Percentiles rank a stretch among this genome's conserved stretches.
phyloP scores from a whole-genome alignment of 2,888 invertebrate genomes.

The Himalopsyche tibetana region DNA sequence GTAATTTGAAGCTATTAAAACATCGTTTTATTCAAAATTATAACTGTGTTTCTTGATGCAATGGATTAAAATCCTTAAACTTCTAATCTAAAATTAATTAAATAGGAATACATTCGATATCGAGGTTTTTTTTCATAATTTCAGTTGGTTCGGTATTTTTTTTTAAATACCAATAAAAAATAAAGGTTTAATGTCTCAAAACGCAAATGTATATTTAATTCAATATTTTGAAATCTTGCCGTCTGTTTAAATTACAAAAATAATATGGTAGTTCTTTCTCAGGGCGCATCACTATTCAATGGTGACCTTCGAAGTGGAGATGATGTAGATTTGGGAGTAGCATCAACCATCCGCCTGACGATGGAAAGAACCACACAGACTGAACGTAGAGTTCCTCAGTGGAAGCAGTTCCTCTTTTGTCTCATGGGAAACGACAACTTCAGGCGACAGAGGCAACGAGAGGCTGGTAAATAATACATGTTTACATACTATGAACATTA shows the following conservation, averaged over 20 bases:
- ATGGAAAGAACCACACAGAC: conserved; percentile 92
- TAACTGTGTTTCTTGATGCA: background rate
- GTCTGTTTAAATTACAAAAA: too few relatives aligned
- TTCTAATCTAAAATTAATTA: too few relatives aligned
- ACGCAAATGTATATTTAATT: too few relatives aligned
- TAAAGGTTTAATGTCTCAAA: too few relatives aligned
- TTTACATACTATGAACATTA: too few relatives aligned
- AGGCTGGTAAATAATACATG: conserved; percentile 76
- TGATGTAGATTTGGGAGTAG: background rate
- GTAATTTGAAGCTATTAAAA: too few relatives aligned
- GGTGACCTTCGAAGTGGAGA: background rate
- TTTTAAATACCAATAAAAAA: too few relatives aligned
- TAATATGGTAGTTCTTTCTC: background rate
- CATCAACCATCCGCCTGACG: conserved; percentile 76
- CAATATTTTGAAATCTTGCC: too few relatives aligned
- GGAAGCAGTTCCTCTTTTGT: conserved; percentile 89
- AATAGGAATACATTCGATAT: too few relatives aligned
- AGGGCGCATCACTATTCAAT: conserved; percentile 19
- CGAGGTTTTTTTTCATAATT: too few relatives aligned
- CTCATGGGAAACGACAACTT: conserved; percentile 87
- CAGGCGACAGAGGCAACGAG: conserved; percentile 83
- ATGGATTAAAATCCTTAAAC: background rate
- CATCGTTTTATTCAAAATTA: too few relatives aligned
- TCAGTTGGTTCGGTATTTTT: too few relatives aligned
- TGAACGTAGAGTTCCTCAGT: conserved; percentile 84